Conservation (phyloP, 2,888 invertebrate species). For the Asteroscopus sphinx region DNA sequence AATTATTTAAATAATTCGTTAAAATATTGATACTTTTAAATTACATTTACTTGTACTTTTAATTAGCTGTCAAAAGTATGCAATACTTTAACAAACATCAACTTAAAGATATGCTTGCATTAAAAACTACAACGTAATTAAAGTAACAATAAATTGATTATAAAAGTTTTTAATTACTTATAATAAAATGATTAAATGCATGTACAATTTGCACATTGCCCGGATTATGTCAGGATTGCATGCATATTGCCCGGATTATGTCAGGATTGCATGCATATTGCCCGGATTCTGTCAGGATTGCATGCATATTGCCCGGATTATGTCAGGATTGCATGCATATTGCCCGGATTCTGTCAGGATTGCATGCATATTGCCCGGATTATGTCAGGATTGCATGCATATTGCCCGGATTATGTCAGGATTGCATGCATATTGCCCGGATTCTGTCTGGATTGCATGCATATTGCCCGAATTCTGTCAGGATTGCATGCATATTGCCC, state of each 20-base stretch:
- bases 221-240: not conserved
- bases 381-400: too few species aligned
- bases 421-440: too few species aligned
- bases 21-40: slow-evolving; percentile 16
- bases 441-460: too few species aligned
- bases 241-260: not conserved
- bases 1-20: not conserved
- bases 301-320: too few species aligned
- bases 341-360: too few species aligned
- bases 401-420: not conserved
- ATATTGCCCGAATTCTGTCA: too few species aligned
- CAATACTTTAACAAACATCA: slow-evolving; percentile 9
- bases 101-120: not conserved
- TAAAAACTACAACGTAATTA: not conserved
- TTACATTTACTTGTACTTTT: slow-evolving; percentile 21
- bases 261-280: too few species aligned
- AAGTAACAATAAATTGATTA: not conserved
- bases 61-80: not conserved
- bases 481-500: too few species aligned
- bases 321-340: too few species aligned
- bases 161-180: not conserved
- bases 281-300: too few species aligned
- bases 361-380: too few species aligned
- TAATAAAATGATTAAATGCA: too few species aligned
- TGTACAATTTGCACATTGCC: not conserved